Conservation (phyloP, 2,797 vertebrate species). For the Myotis daubentonii region DNA sequence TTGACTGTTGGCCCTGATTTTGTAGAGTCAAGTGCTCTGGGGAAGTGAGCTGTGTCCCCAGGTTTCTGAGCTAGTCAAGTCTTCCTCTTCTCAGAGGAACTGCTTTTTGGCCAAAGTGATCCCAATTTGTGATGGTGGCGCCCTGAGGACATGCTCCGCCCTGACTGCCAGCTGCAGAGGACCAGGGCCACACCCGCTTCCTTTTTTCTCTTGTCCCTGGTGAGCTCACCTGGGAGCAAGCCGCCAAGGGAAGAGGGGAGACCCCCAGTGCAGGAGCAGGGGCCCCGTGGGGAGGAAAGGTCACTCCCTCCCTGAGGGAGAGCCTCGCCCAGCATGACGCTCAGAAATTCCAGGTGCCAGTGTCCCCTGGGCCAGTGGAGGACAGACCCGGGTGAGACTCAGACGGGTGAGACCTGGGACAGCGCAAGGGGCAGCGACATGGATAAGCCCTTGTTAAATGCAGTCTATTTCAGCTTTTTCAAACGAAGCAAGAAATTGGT, state of each 20-base stretch:
- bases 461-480: not conserved
- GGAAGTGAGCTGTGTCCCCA: not conserved
- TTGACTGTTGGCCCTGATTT: not conserved
- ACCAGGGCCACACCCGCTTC: not conserved
- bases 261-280: no score
- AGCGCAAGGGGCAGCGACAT: fast-evolving
- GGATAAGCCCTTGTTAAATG: not conserved
- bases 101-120: not conserved
- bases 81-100: not conserved
- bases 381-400: not conserved
- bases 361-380: no score
- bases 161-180: not conserved
- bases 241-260: no score
- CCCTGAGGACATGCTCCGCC: not conserved
- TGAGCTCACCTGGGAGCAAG: no score
- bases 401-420: no score
- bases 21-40: not conserved
- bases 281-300: no score
- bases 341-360: no score
- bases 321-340: no score
- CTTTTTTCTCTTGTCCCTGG: no score
- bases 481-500: not conserved
- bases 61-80: not conserved
- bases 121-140: not conserved
- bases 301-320: no score